Evolutionary conservation across 2,888 invertebrate species (phyloP), one percentile per base, ranked within the genome.

Genomic region (Diaphora mendica): DNA sequence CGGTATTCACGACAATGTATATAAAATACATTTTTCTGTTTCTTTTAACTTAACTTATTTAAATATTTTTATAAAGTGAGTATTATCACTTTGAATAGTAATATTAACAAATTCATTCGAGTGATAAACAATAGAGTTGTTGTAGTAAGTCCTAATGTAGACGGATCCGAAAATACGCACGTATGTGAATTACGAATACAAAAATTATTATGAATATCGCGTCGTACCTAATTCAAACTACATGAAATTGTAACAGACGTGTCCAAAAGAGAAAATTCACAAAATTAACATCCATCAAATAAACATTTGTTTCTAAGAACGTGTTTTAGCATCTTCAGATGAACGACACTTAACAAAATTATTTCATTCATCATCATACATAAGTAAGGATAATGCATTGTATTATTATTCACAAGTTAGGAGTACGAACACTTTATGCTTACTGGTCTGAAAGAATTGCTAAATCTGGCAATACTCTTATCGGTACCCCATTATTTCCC

Each of bases 141-240:
- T 72, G 74, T 26, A 59, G 83, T 83, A 79, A 79, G 74, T 72
- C 78, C 74, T 70, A 70, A 11, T 68, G 70, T 73, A 72, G 64
- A 78, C 73, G 51, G 42, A 71, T 69, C 76, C 74, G 67, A 83
- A 83, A 85, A 81, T 79, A 83, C 85, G 76, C 76, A 76, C 74
- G 76, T 79, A 78, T 74, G 83, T 83, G 79, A 85, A 79, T 83
- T 79, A 73, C 81, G 83, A 73, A 79, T 83, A 85, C 78, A 81
- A 83, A 83, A 83, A 83, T 83, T 83, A 83, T 85, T 81, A 83
- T 85, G 81, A 77, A 79, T 73, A 77, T 79, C 75, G 72, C 78
- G 78, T 79, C 78, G 76, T 76, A 1, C 44, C 78, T 75, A 75
- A 79, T 83, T 78, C 79, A 78, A 81, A 81, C 78, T 76, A 76